Evolutionary conservation across 2,888 invertebrate species (phyloP).

Genomic region (Stenodema calcarata): DNA sequence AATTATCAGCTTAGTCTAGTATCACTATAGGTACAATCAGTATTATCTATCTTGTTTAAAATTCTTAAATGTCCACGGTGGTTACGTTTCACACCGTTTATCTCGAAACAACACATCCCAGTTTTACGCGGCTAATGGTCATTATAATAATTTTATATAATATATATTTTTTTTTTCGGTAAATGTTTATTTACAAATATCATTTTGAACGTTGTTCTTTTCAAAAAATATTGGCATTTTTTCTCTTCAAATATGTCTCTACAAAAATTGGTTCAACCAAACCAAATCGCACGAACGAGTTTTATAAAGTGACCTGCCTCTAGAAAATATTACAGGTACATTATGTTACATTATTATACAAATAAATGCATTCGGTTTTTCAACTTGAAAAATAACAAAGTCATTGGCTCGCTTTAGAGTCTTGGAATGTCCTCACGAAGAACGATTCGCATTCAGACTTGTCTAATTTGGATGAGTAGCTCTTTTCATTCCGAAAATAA

Average conservation of each 20-base stretch:
- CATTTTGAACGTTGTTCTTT: background rate
- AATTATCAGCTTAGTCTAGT: constrained; percentile 29
- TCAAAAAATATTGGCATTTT: constrained; percentile 23
- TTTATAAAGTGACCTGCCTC: background rate
- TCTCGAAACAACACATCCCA: background rate
- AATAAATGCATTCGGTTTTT: constrained; percentile 33
- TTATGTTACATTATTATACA: background rate
- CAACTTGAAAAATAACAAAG: background rate
- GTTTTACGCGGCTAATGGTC: constrained; percentile 12
- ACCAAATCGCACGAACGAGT: background rate
- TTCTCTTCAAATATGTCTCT: background rate
- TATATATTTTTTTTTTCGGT: background rate
- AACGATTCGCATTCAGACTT: background rate
- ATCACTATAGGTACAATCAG: constrained; percentile 42
- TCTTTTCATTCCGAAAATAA: too few species aligned
- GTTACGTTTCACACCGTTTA: background rate
- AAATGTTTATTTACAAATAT: constrained; percentile 24
- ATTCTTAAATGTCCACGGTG: background rate
- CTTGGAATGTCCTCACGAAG: background rate
- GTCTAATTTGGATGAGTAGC: too few species aligned
- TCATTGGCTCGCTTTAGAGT: background rate
- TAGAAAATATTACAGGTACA: constrained; percentile 31
- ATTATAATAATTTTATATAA: background rate
- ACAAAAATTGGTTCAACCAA: background rate
- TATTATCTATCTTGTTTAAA: background rate